Conservation (phyloP, 1,140 invertebrate genomes). For the Drosophila truncata region DNA sequence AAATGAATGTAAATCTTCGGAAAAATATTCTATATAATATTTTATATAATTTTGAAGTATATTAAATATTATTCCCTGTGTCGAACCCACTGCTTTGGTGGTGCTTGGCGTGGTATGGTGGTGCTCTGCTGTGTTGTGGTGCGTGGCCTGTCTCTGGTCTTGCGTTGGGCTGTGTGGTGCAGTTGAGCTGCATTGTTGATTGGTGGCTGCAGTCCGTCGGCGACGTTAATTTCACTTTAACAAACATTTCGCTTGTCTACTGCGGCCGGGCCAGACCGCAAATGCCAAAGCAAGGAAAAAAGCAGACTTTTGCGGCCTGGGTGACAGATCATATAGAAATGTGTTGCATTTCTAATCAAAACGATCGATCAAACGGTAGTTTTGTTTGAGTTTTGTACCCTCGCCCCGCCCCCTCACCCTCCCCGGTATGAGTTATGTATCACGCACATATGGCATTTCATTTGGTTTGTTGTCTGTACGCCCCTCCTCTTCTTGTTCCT, state of each 20-base stretch:
- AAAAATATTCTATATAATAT: not conserved
- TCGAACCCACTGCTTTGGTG: slow-evolving; percentile 11
- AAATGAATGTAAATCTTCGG: too few relatives aligned
- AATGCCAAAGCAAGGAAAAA: slow-evolving; percentile 20
- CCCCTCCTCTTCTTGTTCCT: not conserved
- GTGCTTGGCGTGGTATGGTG: slow-evolving; percentile 2
- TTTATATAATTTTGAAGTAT: not conserved
- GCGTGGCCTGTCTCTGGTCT: slow-evolving; percentile 24
- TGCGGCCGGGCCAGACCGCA: slow-evolving; percentile 37
- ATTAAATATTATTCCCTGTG: not conserved
- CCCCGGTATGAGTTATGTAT: slow-evolving; percentile 21
- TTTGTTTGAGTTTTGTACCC: slow-evolving; percentile 55
- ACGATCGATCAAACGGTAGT: slow-evolving; percentile 85
- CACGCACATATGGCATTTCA: slow-evolving; percentile 59
- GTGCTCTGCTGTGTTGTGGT: slow-evolving; percentile 15
- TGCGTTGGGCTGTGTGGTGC: slow-evolving; percentile 9
- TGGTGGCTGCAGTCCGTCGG: slow-evolving; percentile 71
- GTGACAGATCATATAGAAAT: slow-evolving; percentile 85
- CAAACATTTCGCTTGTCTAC: slow-evolving; percentile 82
- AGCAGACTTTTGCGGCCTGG: slow-evolving; percentile 69
- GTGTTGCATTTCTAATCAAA: slow-evolving; percentile 85
- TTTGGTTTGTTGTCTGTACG: slow-evolving; percentile 28
- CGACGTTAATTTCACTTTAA: slow-evolving; percentile 85
- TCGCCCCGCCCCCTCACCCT: not conserved
- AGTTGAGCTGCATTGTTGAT: slow-evolving; percentile 71